Conservation (phyloP, 1,140 invertebrate genomes). For the Hyles euphorbiae region DNA sequence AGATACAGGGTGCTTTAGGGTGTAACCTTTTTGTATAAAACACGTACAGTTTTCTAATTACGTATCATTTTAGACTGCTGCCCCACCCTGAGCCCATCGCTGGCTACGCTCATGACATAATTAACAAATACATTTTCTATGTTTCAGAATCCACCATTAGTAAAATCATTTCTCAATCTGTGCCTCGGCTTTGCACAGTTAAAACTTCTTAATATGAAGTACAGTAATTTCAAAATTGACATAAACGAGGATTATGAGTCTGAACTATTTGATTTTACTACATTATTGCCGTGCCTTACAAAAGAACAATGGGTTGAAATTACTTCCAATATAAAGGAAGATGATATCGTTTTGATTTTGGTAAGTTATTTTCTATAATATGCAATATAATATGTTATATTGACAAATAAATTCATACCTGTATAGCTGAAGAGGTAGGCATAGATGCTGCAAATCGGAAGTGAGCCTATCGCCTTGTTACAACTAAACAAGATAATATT, state of each 20-base stretch:
- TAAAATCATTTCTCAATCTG: conserved; percentile 46
- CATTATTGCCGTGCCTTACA: conserved; percentile 43
- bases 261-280: conserved; percentile 39
- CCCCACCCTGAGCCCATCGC: no score
- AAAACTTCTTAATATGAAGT: conserved; percentile 59
- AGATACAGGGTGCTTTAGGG: no score
- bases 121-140: conserved; percentile 1
- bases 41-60: no score
- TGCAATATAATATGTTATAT: conserved; percentile 1
- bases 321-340: conserved; percentile 30
- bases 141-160: conserved; percentile 50
- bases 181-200: conserved; percentile 41
- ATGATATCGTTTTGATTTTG: conserved; percentile 39
- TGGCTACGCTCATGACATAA: no score
- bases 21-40: no score
- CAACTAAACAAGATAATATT: no score
- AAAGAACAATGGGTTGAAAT: conserved; percentile 43
- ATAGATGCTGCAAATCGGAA: no score
- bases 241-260: conserved; percentile 16
- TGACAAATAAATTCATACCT: background rate
- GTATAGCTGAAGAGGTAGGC: no score
- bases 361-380: conserved; percentile 33
- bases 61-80: no score
- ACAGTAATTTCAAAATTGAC: conserved; percentile 50
- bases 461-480: no score